A percentile compares a stretch with the other conserved stretches of the same genome.
Evolutionary conservation across 2,888 invertebrate genomes (phyloP).

Genomic region (Cecidostiba fungosa): DNA sequence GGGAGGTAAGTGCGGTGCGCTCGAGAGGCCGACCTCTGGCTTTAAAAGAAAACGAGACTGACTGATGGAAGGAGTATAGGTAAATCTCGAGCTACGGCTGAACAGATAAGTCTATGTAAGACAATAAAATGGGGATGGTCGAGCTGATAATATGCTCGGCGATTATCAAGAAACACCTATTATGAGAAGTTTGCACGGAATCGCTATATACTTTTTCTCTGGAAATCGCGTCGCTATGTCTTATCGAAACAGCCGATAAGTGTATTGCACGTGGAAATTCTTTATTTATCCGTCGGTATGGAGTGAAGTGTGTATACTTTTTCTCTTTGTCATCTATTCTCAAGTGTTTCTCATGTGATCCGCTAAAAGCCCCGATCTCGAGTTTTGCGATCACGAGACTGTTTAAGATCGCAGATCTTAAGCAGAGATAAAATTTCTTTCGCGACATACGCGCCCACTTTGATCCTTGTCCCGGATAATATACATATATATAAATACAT

Average conservation of each 20-base stretch:
- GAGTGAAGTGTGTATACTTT: neutral
- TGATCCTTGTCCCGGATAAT: constrained; percentile 20
- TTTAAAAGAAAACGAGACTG: neutral
- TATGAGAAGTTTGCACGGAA: too few species aligned
- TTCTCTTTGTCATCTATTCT: neutral
- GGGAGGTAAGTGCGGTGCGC: neutral
- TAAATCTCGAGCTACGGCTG: neutral
- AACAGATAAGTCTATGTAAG: neutral
- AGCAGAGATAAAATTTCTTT: constrained; percentile 1
- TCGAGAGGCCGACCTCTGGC: too few species aligned
- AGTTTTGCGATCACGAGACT: constrained; percentile 16
- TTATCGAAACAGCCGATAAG: neutral
- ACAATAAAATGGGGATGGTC: neutral
- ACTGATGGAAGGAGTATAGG: neutral
- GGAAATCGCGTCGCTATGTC: neutral
- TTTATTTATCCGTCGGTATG: neutral
- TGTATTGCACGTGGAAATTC: constrained; percentile 11
- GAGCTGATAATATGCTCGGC: neutral
- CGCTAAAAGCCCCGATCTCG: neutral
- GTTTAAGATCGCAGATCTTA: constrained; percentile 20
- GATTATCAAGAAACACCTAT: too few species aligned
- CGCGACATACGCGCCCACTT: neutral
- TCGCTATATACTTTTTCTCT: neutral
- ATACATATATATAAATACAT: neutral
- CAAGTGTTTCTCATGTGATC: neutral